Conservation (phyloP, 2,888 invertebrate species). For the Protodeltote pygarga region DNA sequence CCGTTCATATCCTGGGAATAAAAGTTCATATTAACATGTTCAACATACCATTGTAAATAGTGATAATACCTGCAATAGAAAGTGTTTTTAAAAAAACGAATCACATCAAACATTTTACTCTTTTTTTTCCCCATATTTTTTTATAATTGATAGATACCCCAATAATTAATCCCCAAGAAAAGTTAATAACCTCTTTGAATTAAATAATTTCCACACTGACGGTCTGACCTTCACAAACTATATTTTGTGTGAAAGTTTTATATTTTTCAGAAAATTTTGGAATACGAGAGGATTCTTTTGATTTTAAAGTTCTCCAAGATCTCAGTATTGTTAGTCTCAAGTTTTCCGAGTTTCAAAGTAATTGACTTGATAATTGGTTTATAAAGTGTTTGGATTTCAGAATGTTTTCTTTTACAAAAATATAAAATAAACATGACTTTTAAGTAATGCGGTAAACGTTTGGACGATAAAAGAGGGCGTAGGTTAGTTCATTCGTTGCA, state of each 20-base stretch:
- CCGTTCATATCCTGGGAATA: constrained; percentile 23
- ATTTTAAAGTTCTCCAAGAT: constrained; percentile 5
- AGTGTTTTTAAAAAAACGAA: constrained; percentile 28
- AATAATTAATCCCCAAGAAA: neutral
- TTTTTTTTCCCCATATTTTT: no score
- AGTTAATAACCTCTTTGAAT: neutral
- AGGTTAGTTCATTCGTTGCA: no score
- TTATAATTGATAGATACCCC: neutral
- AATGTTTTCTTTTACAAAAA: constrained; percentile 2
- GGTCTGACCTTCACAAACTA: constrained; percentile 2
- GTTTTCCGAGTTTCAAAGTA: neutral
- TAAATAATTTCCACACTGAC: neutral
- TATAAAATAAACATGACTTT: no score
- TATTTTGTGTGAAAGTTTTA: neutral
- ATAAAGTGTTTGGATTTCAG: constrained; percentile 2
- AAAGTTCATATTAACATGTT: constrained; percentile 39
- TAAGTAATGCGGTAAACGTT: no score
- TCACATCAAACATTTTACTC: constrained; percentile 2
- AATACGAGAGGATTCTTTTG: constrained; percentile 4
- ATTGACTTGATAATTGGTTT: constrained; percentile 9
- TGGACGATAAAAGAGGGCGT: no score
- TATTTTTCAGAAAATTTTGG: constrained; percentile 1
- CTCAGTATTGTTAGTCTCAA: neutral
- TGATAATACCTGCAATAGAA: constrained; percentile 46
- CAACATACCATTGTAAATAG: constrained; percentile 48